Conservation (phyloP, 2,113 vertebrate species). For the Cricetomys ansorgei region DNA sequence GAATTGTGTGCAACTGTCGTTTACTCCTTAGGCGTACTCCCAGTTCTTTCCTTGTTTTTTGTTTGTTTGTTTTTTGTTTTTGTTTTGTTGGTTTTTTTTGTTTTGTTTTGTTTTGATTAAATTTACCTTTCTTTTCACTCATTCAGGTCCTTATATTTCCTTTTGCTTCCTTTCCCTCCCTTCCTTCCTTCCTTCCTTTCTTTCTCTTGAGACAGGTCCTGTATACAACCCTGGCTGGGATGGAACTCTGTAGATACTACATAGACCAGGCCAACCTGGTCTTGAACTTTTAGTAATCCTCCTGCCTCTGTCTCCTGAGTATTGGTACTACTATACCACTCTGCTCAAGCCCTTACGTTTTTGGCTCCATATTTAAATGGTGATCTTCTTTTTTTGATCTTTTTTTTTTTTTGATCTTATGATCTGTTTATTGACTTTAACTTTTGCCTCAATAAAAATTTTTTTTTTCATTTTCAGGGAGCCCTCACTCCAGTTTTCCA, state of each 20-base stretch:
- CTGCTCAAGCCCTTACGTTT: background rate
- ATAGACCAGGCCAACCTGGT: background rate
- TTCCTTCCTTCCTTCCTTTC: too few relatives aligned
- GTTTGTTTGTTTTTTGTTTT: background rate
- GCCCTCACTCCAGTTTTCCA: conserved; percentile 46
- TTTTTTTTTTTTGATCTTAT: conserved; percentile 43
- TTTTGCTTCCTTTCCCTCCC: background rate
- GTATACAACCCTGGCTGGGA: background rate
- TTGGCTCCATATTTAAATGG: background rate
- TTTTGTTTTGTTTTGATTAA: background rate
- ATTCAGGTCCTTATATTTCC: background rate
- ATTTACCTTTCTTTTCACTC: background rate
- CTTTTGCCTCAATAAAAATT: background rate
- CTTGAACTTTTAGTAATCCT: background rate
- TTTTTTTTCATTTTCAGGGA: conserved; percentile 62
- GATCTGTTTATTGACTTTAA: conserved; percentile 37
- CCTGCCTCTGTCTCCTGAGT: background rate
- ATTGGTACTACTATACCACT: too few relatives aligned
- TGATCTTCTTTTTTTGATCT: conserved; percentile 37
- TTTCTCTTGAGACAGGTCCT: background rate
- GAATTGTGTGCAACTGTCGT: background rate
- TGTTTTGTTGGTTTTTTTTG: too few relatives aligned
- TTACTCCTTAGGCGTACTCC: background rate
- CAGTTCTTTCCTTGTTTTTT: background rate
- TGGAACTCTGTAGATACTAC: background rate